Evolutionary conservation across 1,140 invertebrate species (phyloP), one percentile per base, ranked within the genome.

Genomic region (Bradynema listronoti): DNA sequence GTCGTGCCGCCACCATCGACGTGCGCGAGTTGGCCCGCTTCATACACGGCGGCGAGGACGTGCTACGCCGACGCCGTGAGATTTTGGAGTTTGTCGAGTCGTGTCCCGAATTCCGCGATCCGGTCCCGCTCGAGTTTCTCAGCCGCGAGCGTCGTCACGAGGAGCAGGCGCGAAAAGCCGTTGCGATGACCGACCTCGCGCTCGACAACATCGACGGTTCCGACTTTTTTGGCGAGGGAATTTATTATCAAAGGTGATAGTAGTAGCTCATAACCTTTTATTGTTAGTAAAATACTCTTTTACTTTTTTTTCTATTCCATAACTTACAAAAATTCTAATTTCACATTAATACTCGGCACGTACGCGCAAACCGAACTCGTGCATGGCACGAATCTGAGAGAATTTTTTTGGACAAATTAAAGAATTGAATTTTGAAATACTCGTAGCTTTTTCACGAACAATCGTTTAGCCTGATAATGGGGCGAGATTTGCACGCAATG

Each of bases 71-170:
- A 73, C 84, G 87, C 65, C 85, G 83, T 70, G 83, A 85, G 71
- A 81, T 85, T 42, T 49, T 59, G 30, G 45, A 67, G 16, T 61
- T 64, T 55, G 64, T 65, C 11, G 55, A 69, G 50, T 29, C 39
- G 7, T 29, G 57, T 30, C 50, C 33, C n/a, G 62, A 66, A 29
- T 67, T 69, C 42, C 73, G 82, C 46, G 86, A 89, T 65, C 79
- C 82, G 43, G 79, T 87, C 2, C 87, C 88, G 30, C 76, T 83
- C 6, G 86, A 86, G 55, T 90, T 88, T 77, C 81, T 88, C 58
- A 88, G 87, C 67, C 87, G 90, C 72, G 88, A 89, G 72, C 87
- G 90, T 73, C 84, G 87, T 56, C 90, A 90, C 79, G 86, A 88
- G 65, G 51, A 72, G 50, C 56, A 69, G 56, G 58, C 62, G 6